Evolutionary conservation across 2,113 vertebrate genomes (phyloP), one percentile per base, ranked within the genome.

Genomic region (Rallus limicola): DNA sequence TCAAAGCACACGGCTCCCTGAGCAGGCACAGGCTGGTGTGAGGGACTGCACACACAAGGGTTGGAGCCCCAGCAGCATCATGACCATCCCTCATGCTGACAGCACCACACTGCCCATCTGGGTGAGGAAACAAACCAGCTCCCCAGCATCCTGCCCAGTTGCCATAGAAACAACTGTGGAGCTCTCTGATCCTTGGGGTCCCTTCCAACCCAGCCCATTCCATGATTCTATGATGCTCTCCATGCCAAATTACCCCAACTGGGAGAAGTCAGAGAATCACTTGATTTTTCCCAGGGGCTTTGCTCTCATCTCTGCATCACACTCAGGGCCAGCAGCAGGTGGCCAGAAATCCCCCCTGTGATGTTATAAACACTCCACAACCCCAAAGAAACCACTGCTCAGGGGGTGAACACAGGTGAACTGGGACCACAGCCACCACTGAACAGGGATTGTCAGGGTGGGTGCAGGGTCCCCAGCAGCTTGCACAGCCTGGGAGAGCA

Each of bases 1-100:
- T 46, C 21, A 75, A 58, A 10, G 9, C 0, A 2, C 24, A 23
- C 17, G 42, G 0, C 33, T 55, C 18, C 24, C 59, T 48, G 46
- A 48, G 46, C 46, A 48, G 46, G 42, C 42, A 44, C 16, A 18
- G 42, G 42, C 17, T 18, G 17, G 17, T 44, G 42, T 17, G 42
- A 44, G 42, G 42, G 42, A 4, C 3, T 0, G 2, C 7, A 0
- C 0, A 11, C 0, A 2, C 1, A 16, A n/a, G 33, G 15, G 24
- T 2, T 44, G 52, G 31, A 55, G 36, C 55, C 8, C 29, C 9
- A 0, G 6, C 63, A 4, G 14, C 42, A 48, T 21, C 1, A 1
- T 8, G 36, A 6, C 28, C 67, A 12, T 0, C 29, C 28, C 38
- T 11, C 1, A 4, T 8, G 6, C 10, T 0, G 8, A 19, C 23